Conservation (phyloP, 2,888 invertebrate genomes). For the Belgica antarctica region DNA sequence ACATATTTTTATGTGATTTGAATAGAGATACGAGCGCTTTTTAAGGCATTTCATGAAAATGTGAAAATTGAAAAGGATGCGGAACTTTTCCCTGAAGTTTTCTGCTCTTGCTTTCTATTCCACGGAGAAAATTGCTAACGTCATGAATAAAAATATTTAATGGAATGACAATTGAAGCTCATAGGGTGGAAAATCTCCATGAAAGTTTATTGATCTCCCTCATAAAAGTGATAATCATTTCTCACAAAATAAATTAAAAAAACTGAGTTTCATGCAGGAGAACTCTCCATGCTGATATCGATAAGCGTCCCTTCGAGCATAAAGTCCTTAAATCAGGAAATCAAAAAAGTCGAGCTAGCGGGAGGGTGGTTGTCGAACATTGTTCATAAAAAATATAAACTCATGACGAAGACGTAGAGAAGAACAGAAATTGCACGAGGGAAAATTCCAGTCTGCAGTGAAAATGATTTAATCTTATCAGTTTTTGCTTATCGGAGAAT, state of each 20-base stretch:
- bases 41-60: not conserved
- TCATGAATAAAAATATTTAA: not conserved
- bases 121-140: not conserved
- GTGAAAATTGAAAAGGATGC: too few species aligned
- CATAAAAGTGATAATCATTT: constrained; percentile 1
- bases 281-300: not conserved
- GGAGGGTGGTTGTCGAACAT: constrained; percentile 4
- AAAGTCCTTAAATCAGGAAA: constrained; percentile 7
- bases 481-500: constrained; percentile 39
- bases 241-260: not conserved
- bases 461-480: constrained; percentile 44
- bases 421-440: not conserved
- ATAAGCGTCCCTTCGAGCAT: not conserved
- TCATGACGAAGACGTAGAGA: not conserved
- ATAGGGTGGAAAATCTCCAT: not conserved
- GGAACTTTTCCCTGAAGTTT: not conserved
- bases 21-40: constrained; percentile 1
- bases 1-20: constrained; percentile 5
- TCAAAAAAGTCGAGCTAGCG: not conserved
- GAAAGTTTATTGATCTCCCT: not conserved
- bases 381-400: constrained; percentile 23
- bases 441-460: not conserved
- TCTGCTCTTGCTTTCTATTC: not conserved
- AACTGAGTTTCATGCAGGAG: not conserved
- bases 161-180: not conserved